Evolutionary conservation across 2,888 invertebrate species (phyloP), one percentile per base, ranked within the genome.

Genomic region (Elgonia sp.): DNA sequence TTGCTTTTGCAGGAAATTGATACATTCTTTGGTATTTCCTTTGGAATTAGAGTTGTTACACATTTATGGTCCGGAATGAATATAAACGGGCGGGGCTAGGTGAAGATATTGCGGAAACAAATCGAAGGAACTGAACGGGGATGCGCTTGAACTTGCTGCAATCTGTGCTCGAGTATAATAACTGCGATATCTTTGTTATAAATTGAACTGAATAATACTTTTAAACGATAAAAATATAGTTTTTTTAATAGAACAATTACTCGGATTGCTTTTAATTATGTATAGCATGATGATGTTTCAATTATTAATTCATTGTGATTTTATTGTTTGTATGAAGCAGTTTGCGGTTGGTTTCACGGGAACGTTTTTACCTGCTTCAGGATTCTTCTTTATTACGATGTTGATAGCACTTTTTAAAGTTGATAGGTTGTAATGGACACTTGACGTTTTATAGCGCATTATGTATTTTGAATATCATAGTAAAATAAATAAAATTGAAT

Each of bases 131-230:
- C 42, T 60, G 69, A 67, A 83, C 73, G 46, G 65, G 65, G 69
- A 67, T 70, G 84, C 81, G 84, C 84, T n/a, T n/a, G n/a, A 89
- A 87, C 80, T 83, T 72, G 65, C 21, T 62, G 65, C 40, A 69
- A 73, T 84, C 62, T 55, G 46, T 70, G 63, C n/a, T n/a, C 70
- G 65, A 65, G 65, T 42, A 82, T 65, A 80, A 89, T 76, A 87
- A 81, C 70, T 65, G 87, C 65, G 67, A 62, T 86, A 86, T 84
- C 76, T 72, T 75, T 60, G 83, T 76, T 53, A 70, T 72, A 63
- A 67, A 82, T 77, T 67, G 84, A 81, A 72, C 79, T 63, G 79
- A 89, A 82, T 83, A 79, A 83, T 39, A 73, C 21, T 82, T 73
- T 65, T 40, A 65, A 29, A 29, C n/a, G 5, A 29, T 29, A 5